Conservation (phyloP, 2,113 vertebrate genomes). For the Hystrix cristata region DNA sequence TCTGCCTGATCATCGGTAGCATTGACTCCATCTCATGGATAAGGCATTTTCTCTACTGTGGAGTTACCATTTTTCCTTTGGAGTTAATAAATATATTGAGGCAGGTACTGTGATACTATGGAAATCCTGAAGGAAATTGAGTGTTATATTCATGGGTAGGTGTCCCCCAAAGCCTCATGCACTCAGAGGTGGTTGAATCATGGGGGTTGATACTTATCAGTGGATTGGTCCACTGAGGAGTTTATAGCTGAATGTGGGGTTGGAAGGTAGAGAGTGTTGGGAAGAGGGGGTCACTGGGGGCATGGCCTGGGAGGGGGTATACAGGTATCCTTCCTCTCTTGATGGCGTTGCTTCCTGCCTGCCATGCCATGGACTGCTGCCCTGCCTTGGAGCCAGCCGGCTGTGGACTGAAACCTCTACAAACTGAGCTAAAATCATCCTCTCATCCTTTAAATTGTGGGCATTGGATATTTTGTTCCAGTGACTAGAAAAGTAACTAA, state of each 20-base stretch:
- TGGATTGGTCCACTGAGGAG: background rate
- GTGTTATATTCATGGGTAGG: background rate
- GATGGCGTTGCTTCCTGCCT: background rate
- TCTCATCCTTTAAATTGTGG: background rate
- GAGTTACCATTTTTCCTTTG: background rate
- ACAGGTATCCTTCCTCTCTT: background rate
- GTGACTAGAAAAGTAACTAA: background rate
- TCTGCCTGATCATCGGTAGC: background rate
- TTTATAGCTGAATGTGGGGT: no score
- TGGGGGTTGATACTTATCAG: background rate
- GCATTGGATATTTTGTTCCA: background rate
- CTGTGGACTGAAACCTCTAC: background rate
- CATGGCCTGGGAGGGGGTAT: no score
- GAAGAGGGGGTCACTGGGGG: no score
- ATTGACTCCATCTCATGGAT: no score
- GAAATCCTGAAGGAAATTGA: background rate
- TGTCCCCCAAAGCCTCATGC: background rate
- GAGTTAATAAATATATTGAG: background rate
- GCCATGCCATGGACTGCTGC: background rate
- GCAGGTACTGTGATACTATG: no score
- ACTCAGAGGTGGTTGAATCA: background rate
- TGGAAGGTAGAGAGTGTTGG: no score
- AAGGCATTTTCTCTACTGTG: background rate
- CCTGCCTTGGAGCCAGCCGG: background rate
- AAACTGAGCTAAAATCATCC: background rate